Percentiles rank a stretch among this genome's conserved stretches.
phyloP scores from a whole-genome alignment of 2,113 vertebrate genomes.

The Pterocles burchelli region DNA sequence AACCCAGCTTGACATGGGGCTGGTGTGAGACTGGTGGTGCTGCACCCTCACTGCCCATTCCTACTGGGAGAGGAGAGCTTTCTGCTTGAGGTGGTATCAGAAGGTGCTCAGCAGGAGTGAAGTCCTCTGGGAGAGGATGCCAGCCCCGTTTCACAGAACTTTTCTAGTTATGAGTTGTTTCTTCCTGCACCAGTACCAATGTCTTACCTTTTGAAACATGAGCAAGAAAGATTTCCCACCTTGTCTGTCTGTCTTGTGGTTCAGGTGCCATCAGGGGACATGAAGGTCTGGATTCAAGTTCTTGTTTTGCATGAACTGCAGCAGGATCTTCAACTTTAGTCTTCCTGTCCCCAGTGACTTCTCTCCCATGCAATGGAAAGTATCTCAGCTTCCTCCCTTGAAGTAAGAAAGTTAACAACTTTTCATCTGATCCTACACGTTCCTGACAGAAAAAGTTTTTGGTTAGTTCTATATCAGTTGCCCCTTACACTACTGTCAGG shows the following conservation, averaged over 20 bases:
- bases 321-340: neutral
- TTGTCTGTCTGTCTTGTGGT: neutral
- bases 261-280: neutral
- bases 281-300: neutral
- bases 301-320: neutral
- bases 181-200: neutral
- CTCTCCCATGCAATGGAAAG: neutral
- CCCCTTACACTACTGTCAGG: neutral
- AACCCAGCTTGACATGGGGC: neutral
- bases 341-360: neutral
- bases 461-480: neutral
- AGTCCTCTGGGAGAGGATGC: neutral
- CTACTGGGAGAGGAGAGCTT: neutral
- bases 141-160: neutral
- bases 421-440: neutral
- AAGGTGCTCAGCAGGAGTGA: neutral
- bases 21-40: neutral
- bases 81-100: fast-evolving
- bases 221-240: neutral
- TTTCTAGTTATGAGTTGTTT: neutral
- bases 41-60: neutral
- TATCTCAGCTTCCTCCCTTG: neutral
- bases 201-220: neutral
- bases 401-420: neutral
- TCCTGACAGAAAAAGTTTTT: neutral